Percentiles rank a stretch among this genome's conserved stretches.
Evolutionary conservation across 2,888 invertebrate species (phyloP).

Genomic region (Cataglyphis albicans): DNA sequence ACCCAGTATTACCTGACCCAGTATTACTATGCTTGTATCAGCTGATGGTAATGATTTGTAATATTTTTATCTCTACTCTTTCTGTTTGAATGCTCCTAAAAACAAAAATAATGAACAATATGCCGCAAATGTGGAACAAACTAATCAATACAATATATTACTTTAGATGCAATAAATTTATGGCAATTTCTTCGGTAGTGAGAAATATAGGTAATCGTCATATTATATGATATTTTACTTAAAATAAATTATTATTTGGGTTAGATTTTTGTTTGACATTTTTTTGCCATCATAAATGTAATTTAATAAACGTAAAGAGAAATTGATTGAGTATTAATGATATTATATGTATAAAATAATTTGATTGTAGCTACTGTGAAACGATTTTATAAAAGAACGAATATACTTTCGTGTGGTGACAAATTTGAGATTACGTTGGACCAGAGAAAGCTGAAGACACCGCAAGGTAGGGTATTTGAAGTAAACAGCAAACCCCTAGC

Average conservation of each 20-base stretch:
- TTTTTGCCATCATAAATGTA: constrained; percentile 24
- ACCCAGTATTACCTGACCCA: no score
- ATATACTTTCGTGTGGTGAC: constrained; percentile 90
- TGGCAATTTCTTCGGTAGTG: constrained; percentile 55
- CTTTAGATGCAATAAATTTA: constrained; percentile 62
- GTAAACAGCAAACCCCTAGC: constrained; percentile 96
- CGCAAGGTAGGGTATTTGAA: constrained; percentile 91
- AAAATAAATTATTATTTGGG: constrained; percentile 4
- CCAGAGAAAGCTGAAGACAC: constrained; percentile 95
- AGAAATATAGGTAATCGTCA: constrained; percentile 75
- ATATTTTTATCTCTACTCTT: background rate
- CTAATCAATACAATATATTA: constrained; percentile 59
- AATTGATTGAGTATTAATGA: background rate
- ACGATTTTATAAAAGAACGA: constrained; percentile 91
- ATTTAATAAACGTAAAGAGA: background rate
- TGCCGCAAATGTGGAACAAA: constrained; percentile 25
- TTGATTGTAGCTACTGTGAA: constrained; percentile 87
- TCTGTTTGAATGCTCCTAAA: background rate
- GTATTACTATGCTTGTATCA: background rate
- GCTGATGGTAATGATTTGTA: background rate
- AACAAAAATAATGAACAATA: background rate
- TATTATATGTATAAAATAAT: background rate
- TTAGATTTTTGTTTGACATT: constrained; percentile 8
- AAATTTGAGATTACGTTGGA: constrained; percentile 96
- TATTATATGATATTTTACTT: constrained; percentile 1